A percentile compares a stretch with the other conserved stretches of the same genome.
Conservation (phyloP, 2,797 vertebrate genomes). For the Poecilia wingei region DNA sequence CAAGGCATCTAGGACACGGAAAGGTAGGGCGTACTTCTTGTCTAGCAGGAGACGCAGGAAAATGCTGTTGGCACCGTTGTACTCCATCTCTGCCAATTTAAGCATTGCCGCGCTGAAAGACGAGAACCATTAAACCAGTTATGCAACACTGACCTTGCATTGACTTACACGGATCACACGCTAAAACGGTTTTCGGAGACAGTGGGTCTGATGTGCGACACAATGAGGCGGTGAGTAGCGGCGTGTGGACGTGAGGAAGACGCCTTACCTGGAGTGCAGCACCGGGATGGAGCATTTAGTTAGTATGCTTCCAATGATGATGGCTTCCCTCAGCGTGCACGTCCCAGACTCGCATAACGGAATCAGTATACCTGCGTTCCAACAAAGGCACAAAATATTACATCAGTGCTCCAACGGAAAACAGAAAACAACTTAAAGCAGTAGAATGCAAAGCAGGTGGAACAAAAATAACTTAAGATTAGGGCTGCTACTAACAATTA, state of each 20-base stretch:
- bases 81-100: constrained; percentile 96
- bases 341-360: constrained; percentile 95
- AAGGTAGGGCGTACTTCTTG: constrained; percentile 97
- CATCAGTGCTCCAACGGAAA: background rate
- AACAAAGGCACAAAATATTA: constrained; percentile 5
- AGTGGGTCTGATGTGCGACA: background rate
- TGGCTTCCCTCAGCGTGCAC: constrained; percentile 93
- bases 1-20: constrained; percentile 95
- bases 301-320: constrained; percentile 96
- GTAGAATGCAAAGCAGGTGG: background rate
- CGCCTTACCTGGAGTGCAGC: constrained; percentile 92
- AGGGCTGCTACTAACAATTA: background rate
- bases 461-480: background rate
- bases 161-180: background rate
- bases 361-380: constrained; percentile 89
- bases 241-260: constrained; percentile 10
- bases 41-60: constrained; percentile 95
- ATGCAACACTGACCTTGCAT: constrained; percentile 19
- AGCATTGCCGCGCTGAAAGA: constrained; percentile 91
- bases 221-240: background rate
- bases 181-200: background rate
- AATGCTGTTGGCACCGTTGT: constrained; percentile 97
- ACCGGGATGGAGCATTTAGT: constrained; percentile 96
- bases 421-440: background rate
- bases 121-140: constrained; percentile 19